Percentiles rank a stretch among this genome's conserved stretches.
Evolutionary conservation across 1,140 invertebrate genomes (phyloP).

Genomic region (Plectus sambesii): DNA sequence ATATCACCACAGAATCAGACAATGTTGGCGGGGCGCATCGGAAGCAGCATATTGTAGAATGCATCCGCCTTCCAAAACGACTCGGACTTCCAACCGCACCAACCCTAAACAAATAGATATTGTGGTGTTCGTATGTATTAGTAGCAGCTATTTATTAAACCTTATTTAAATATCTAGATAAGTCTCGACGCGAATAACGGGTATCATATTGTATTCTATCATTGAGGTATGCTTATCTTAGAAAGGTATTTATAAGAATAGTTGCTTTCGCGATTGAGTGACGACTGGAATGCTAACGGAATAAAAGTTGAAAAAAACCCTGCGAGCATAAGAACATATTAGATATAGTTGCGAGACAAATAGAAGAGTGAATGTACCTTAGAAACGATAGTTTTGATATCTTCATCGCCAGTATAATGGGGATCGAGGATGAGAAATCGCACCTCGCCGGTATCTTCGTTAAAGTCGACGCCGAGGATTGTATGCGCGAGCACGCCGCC

Average conservation of each 20-base stretch:
- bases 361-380: constrained; percentile 43
- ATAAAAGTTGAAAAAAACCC: no score
- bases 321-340: not conserved
- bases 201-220: no score
- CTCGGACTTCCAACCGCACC: constrained; percentile 40
- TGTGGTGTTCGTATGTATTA: no score
- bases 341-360: not conserved
- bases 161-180: no score
- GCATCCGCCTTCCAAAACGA: constrained; percentile 38
- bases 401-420: constrained; percentile 74
- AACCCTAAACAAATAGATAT: no score
- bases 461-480: constrained; percentile 82
- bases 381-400: constrained; percentile 50
- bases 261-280: no score
- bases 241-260: no score
- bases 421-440: constrained; percentile 91
- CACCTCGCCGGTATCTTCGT: constrained; percentile 61
- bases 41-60: constrained; percentile 42
- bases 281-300: no score
- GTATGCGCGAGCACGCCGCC: constrained; percentile 95
- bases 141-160: no score
- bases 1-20: no score
- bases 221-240: no score
- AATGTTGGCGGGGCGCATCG: constrained; percentile 12
- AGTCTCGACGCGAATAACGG: no score